Conservation (phyloP, 2,113 vertebrate species). For the Rafetus swinhoei region DNA sequence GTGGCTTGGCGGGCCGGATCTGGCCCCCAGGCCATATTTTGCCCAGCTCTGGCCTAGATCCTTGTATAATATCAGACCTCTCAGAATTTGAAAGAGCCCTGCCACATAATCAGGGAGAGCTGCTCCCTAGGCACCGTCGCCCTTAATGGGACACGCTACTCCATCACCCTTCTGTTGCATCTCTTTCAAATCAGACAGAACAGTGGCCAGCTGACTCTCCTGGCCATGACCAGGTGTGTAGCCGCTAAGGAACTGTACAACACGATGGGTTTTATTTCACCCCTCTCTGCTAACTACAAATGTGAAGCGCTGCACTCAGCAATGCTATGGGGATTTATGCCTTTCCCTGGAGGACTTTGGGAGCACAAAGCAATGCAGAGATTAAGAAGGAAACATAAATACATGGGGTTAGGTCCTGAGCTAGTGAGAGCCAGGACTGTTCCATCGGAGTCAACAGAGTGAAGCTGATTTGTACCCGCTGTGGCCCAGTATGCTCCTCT, state of each 20-base stretch:
- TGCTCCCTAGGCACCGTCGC: not conserved
- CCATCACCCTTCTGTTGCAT: not conserved
- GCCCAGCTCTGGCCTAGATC: not conserved
- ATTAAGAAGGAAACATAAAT: not conserved
- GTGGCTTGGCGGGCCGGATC: too few species aligned
- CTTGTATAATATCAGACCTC: not conserved
- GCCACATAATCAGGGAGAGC: not conserved
- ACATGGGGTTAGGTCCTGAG: not conserved
- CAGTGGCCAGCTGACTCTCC: not conserved
- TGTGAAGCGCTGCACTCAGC: not conserved
- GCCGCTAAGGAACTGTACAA: fast-evolving
- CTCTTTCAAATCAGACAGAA: not conserved
- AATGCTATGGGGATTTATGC: not conserved
- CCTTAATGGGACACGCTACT: not conserved
- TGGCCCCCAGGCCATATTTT: too few species aligned
- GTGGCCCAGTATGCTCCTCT: not conserved
- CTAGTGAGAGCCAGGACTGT: not conserved
- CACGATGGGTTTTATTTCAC: not conserved
- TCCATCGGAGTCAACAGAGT: not conserved
- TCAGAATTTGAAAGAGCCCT: not conserved
- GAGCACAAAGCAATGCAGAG: not conserved
- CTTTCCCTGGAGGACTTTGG: not conserved
- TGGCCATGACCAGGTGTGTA: fast-evolving
- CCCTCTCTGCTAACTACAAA: not conserved
- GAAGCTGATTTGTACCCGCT: not conserved